Percentiles rank a stretch among this genome's conserved stretches.
phyloP scores from a whole-genome alignment of 2,888 invertebrate genomes.

The Zootermopsis nevadensis region DNA sequence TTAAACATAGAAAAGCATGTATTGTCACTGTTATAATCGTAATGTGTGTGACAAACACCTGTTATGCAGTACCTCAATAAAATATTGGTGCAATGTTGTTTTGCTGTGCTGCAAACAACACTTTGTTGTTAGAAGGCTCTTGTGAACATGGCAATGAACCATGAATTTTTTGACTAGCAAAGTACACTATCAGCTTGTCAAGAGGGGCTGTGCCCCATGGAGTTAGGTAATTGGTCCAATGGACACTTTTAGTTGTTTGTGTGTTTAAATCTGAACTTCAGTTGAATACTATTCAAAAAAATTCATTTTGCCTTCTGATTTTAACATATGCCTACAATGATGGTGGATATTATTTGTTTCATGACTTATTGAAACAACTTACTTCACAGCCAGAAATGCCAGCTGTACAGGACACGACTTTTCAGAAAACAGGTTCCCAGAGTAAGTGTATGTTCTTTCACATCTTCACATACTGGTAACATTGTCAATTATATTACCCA shows the following conservation, averaged over 20 bases:
- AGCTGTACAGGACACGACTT: not conserved
- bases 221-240: too few species aligned
- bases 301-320: not conserved
- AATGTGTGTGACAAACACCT: not conserved
- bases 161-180: too few species aligned
- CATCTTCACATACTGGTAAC: not conserved
- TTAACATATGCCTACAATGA: not conserved
- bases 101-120: not conserved
- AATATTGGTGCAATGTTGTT: not conserved
- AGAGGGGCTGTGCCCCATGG: too few species aligned
- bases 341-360: not conserved
- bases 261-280: not conserved
- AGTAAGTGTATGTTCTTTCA: not conserved
- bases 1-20: not conserved
- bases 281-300: not conserved
- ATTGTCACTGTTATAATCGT: not conserved
- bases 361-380: not conserved
- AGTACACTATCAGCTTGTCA: too few species aligned
- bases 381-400: not conserved
- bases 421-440: not conserved
- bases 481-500: not conserved
- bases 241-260: not conserved
- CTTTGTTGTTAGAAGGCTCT: not conserved
- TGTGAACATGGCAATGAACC: too few species aligned
- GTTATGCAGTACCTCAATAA: not conserved